Conservation (phyloP, 1,140 invertebrate species). For the Drosophila sturtevanti region DNA sequence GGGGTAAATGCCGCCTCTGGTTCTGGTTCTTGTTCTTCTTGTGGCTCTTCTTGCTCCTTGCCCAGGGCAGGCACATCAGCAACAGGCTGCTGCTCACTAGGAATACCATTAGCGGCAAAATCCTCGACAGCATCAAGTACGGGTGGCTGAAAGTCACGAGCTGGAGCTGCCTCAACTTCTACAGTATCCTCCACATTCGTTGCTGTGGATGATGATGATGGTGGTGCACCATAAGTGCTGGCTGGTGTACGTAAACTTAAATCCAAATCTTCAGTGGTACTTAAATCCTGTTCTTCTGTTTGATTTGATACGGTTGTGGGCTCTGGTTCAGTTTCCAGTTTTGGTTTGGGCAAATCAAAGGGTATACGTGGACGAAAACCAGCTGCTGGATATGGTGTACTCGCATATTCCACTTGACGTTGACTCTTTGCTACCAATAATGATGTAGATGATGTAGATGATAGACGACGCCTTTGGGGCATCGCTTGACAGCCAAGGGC, state of each 20-base stretch:
- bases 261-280: constrained; percentile 31
- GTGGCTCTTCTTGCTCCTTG: constrained; percentile 37
- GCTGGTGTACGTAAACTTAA: constrained; percentile 57
- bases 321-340: constrained; percentile 51
- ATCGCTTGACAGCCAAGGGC: constrained; percentile 36
- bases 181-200: constrained; percentile 49
- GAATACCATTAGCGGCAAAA: constrained; percentile 61
- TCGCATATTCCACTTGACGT: constrained; percentile 68
- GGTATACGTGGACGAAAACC: constrained; percentile 70
- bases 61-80: constrained; percentile 77
- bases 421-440: constrained; percentile 49
- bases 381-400: constrained; percentile 73
- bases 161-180: constrained; percentile 62
- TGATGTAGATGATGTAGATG: neutral
- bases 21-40: constrained; percentile 25
- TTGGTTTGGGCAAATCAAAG: constrained; percentile 67
- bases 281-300: constrained; percentile 21
- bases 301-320: constrained; percentile 24
- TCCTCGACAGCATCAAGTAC: constrained; percentile 67
- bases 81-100: constrained; percentile 71
- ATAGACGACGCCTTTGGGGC: constrained; percentile 46
- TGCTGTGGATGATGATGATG: neutral
- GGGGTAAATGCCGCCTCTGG: neutral
- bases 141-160: constrained; percentile 76
- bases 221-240: constrained; percentile 62